A percentile compares a stretch with the other conserved stretches of the same genome.
Evolutionary conservation across 2,888 invertebrate genomes (phyloP).

Genomic region (Drosophila robusta): DNA sequence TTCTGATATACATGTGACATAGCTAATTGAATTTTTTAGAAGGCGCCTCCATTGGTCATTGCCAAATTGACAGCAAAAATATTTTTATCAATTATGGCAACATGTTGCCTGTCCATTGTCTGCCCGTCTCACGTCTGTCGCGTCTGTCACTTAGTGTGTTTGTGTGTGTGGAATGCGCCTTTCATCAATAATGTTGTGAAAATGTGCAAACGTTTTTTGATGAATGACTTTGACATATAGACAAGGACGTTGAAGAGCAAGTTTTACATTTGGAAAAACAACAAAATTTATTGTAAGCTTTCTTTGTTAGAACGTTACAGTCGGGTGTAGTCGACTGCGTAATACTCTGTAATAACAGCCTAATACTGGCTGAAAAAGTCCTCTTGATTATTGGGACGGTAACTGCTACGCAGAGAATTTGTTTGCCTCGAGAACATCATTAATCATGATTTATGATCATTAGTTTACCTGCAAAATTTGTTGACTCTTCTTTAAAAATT

Average conservation of each 20-base stretch:
- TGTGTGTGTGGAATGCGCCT: conserved; percentile 40
- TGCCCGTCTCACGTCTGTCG: conserved; percentile 13
- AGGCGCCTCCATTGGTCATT: conserved; percentile 21
- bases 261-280: too few relatives aligned
- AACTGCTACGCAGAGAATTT: too few relatives aligned
- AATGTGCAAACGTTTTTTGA: conserved; percentile 17
- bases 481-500: too few relatives aligned
- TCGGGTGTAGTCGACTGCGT: neutral
- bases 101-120: conserved; percentile 17
- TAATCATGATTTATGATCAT: too few relatives aligned
- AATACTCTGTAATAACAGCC: neutral
- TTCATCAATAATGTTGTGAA: conserved; percentile 46
- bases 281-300: neutral
- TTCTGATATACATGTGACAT: conserved; percentile 18
- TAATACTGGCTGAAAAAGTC: too few relatives aligned
- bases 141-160: conserved; percentile 20
- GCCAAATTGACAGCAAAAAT: conserved; percentile 63
- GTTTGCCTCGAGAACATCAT: too few relatives aligned
- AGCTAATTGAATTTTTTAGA: conserved; percentile 45
- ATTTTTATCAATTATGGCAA: conserved; percentile 66
- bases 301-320: neutral
- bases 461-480: too few relatives aligned
- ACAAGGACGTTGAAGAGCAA: conserved; percentile 7
- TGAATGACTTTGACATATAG: conserved; percentile 43
- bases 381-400: too few relatives aligned